Percentiles rank a stretch among this genome's conserved stretches.
phyloP scores from a whole-genome alignment of 92 coral and sea anemone species.

The Epizoanthus scotinus region DNA sequence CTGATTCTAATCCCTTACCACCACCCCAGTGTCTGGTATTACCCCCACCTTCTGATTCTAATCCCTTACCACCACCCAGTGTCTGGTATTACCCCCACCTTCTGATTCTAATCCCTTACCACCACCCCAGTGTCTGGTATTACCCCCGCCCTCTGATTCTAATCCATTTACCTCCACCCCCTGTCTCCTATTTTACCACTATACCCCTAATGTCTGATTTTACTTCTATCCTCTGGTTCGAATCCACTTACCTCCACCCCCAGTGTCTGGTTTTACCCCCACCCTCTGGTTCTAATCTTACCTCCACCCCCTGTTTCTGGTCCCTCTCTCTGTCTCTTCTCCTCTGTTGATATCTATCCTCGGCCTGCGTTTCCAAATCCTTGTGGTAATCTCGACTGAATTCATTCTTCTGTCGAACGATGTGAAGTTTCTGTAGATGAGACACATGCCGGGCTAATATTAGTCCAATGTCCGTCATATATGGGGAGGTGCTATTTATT shows the following conservation, averaged over 20 bases:
- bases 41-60: slow-evolving; percentile 62
- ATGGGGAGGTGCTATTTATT: too few relatives aligned
- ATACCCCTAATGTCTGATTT: not conserved
- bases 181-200: too few relatives aligned
- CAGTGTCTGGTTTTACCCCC: too few relatives aligned
- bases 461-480: too few relatives aligned
- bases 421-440: slow-evolving; percentile 64
- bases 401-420: slow-evolving; percentile 84
- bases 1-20: slow-evolving; percentile 35
- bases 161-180: slow-evolving; percentile 18
- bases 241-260: slow-evolving; percentile 15
- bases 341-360: slow-evolving; percentile 64
- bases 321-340: slow-evolving; percentile 65
- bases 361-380: slow-evolving; percentile 79
- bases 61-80: too few relatives aligned
- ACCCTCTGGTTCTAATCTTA: slow-evolving; percentile 3
- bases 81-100: slow-evolving; percentile 31
- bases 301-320: slow-evolving; percentile 67
- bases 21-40: too few relatives aligned
- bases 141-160: slow-evolving; percentile 66
- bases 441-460: not conserved
- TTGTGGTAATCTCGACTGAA: slow-evolving; percentile 66
- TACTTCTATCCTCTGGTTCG: slow-evolving; percentile 63
- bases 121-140: not conserved
- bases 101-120: too few relatives aligned